phyloP scores from a whole-genome alignment of 64 coral and sea anemone species.

The Actinia tenebrosa region DNA sequence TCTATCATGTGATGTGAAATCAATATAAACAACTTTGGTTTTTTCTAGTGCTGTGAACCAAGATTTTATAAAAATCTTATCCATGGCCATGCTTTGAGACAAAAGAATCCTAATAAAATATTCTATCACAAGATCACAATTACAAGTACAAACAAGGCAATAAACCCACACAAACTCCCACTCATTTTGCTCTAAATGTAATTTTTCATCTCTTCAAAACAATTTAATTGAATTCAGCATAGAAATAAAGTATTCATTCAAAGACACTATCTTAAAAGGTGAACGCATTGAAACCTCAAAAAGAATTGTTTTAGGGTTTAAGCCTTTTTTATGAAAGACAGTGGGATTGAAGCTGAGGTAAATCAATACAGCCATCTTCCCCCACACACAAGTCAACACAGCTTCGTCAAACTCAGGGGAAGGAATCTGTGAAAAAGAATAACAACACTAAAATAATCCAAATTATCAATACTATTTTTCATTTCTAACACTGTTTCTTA shows the following conservation, averaged over 20 bases:
- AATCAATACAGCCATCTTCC: slow-evolving; percentile 26
- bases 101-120: slow-evolving; percentile 21
- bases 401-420: background rate
- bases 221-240: slow-evolving; percentile 1
- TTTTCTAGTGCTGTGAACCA: background rate
- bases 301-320: background rate
- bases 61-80: background rate
- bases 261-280: background rate
- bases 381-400: slow-evolving; percentile 21
- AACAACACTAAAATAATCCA: background rate
- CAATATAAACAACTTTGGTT: background rate
- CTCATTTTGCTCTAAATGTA: slow-evolving; percentile 5
- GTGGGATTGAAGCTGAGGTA: background rate
- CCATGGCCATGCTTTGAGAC: background rate
- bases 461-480: background rate
- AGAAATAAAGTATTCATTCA: background rate
- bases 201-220: background rate
- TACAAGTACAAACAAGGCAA: slow-evolving; percentile 26
- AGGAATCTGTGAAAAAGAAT: background rate
- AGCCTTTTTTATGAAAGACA: background rate
- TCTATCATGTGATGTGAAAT: background rate
- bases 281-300: background rate
- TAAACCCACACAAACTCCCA: slow-evolving; percentile 19
- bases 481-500: background rate
- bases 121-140: slow-evolving; percentile 19